Conservation (phyloP, 2,797 vertebrate species). For the Ctenochaetus hawaiiensis region DNA sequence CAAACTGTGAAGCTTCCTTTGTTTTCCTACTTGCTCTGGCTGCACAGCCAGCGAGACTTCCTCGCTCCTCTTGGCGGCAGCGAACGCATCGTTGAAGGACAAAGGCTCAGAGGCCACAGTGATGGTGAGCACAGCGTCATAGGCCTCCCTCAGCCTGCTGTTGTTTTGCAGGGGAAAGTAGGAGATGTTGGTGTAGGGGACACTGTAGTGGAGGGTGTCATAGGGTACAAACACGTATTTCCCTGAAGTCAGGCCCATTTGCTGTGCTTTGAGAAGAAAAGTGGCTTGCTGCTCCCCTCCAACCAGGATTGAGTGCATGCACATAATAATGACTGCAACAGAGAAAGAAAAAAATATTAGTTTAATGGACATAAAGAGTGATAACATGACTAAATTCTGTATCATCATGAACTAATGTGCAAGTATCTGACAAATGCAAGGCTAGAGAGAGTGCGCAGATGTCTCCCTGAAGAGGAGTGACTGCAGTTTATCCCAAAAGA, state of each 20-base stretch:
- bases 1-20: too few relatives aligned
- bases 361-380: background rate
- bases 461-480: background rate
- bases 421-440: background rate
- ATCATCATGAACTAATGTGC: background rate
- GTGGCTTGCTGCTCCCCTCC: conserved; percentile 89
- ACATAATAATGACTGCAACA: conserved; percentile 92
- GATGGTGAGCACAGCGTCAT: conserved; percentile 93
- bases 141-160: conserved; percentile 88
- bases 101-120: conserved; percentile 89
- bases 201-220: conserved; percentile 92
- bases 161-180: conserved; percentile 86
- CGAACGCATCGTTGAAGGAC: conserved; percentile 90
- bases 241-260: conserved; percentile 91
- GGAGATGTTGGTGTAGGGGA: conserved; percentile 89
- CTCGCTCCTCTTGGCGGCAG: conserved; percentile 79
- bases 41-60: conserved; percentile 83
- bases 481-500: background rate
- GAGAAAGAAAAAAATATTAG: conserved; percentile 8
- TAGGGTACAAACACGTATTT: conserved; percentile 93
- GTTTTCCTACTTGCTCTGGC: conserved; percentile 83
- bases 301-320: conserved; percentile 92
- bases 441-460: background rate
- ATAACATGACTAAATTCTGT: background rate
- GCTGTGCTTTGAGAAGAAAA: conserved; percentile 89